Base-by-base conservation (phyloP, 2,113 vertebrate species). In the Puntigrus tetrazona region DNA sequence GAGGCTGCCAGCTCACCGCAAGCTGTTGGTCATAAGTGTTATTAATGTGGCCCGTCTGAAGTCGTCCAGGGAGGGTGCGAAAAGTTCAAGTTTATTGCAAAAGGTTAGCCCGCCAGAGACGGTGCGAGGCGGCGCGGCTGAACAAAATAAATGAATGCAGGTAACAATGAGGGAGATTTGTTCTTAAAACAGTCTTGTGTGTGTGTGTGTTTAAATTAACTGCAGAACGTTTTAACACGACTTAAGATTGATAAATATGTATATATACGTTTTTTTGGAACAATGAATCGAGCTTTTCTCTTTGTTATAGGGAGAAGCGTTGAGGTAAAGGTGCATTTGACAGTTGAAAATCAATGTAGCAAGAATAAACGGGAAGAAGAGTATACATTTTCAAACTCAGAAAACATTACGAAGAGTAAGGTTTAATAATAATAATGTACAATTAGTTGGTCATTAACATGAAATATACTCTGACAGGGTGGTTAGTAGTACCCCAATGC, bases 11-110 rank as follows among this genome's bases (percentile, higher is more conserved):
- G 57, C 50, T 75, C 59, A 31, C 25, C 34, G 47, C 31, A 77
- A 61, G 61, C 83, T 78, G 38, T 52, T 67, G 18, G 61, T 77
- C 18, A 55, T 36, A 55, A 65, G 55, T n/a, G 5, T 65, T 81
- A 86, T 84, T 83, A 76, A 86, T 81, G 78, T 78, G 70, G 13
- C 38, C 59, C 76, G 59, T 76, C 52, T 73, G 63, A 55, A 8
- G 67, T 81, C 72, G 72, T 79, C 79, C 72, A 63, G 69, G 31
- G 78, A 83, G 84, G 87, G 65, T 36, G 63, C 70, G 52, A 82
- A 88, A 76, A 81, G 87, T 86, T 88, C 87, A 88, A 88, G 87
- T 88, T 86, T 88, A 75, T 83, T 82, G 63, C 41, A 70, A 86
- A 83, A 86, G 84, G 59, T 84, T 86, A 75, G 84, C 16, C 25